Evolutionary conservation across 2,888 invertebrate species (phyloP).

Genomic region (Hypena proboscidalis): DNA sequence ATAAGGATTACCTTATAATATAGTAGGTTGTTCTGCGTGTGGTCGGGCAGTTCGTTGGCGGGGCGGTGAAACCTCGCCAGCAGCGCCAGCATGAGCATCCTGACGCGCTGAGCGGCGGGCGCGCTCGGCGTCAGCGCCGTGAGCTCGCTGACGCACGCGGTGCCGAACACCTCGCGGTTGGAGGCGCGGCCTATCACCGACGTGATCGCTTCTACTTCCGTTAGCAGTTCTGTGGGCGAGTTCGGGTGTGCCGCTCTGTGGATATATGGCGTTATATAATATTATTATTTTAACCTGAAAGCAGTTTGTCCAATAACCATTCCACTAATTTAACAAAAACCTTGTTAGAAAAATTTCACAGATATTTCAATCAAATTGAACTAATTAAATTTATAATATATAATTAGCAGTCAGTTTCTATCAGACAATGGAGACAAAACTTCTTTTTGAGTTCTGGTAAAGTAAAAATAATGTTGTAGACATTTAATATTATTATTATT

Average conservation of each 20-base stretch:
- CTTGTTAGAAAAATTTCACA: too few species aligned
- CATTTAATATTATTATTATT: too few species aligned
- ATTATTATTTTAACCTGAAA: too few species aligned
- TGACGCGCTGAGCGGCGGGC: slow-evolving; percentile 88
- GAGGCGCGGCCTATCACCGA: slow-evolving; percentile 90
- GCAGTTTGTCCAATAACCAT: too few species aligned
- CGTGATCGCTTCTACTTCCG: slow-evolving; percentile 91
- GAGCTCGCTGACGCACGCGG: slow-evolving; percentile 49
- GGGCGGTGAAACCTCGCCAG: slow-evolving; percentile 87
- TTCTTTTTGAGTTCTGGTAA: too few species aligned
- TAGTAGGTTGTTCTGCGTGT: slow-evolving; percentile 38
- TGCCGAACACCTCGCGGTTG: slow-evolving; percentile 74
- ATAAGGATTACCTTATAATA: slow-evolving; percentile 73
- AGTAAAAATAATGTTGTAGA: too few species aligned
- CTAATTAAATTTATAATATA: too few species aligned
- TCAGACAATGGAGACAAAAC: too few species aligned
- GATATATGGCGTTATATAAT: not conserved
- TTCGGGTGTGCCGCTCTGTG: slow-evolving; percentile 81
- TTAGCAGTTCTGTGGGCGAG: slow-evolving; percentile 87
- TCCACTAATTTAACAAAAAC: too few species aligned
- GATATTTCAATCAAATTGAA: too few species aligned
- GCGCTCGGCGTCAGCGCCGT: slow-evolving; percentile 76
- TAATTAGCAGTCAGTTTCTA: too few species aligned
- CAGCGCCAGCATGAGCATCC: slow-evolving; percentile 90
- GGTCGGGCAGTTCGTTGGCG: slow-evolving; percentile 37